Evolutionary conservation across 2,113 vertebrate species (phyloP), one percentile per base, ranked within the genome.

Genomic region (Mastomys coucha): DNA sequence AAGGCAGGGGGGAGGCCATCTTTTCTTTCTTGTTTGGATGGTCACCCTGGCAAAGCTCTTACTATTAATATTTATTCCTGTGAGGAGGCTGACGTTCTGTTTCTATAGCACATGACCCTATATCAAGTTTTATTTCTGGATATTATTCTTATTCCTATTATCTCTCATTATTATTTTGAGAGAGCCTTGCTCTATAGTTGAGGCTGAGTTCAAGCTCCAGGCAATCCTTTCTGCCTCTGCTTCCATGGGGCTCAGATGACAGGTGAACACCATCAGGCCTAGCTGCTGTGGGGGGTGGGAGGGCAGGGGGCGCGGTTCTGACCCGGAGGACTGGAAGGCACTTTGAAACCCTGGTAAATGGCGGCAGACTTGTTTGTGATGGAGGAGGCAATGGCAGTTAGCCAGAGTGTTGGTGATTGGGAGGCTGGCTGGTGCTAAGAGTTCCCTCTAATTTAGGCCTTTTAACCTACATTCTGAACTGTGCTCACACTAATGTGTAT

Each of bases 361-460:
- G 97, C 77, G 60, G 69, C 90, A 63, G 82, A 96, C 78, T 91
- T 89, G 91, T 96, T 77, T 45, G 8, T 11, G 93, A n/a, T 0
- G 73, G 95, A 94, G 95, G 94, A 97, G 90, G 80, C 33, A 1
- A 5, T 63, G 73, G 92, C 96, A 93, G 94, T 97, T 97, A 96
- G 96, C 96, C 49, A 93, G 11, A 91, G 96, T 45, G 88, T 90
- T 33, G 88, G 97, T 86, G 22, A 96, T 97, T 97, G 98, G 97
- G 89, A 95, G 85, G 91, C 19, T 9, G 53, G 93, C 93, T 97
- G 98, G 97, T n/a, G n/a, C n/a, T 97, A 95, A 93, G 96, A 97
- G 96, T 94, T 94, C 89, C 58, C 97, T 95, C 88, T 97, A 97
- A 98, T 97, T 97, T 92, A 97, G 96, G 96, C 97, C 95, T 98